Evolutionary conservation across 2,888 invertebrate species (phyloP).

Genomic region (Eristalinus sepulchralis): DNA sequence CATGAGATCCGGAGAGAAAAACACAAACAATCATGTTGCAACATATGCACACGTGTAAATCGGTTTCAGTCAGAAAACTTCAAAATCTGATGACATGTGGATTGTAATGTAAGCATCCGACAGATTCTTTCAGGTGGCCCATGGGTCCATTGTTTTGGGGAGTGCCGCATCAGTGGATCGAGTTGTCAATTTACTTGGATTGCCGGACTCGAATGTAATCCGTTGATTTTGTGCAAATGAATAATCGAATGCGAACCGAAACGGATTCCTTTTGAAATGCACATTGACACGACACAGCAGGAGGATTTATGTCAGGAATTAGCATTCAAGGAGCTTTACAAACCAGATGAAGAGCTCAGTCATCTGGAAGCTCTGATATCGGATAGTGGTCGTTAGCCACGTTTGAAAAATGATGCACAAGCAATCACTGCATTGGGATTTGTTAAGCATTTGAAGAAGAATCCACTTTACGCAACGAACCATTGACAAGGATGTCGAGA

Average conservation of each 20-base stretch:
- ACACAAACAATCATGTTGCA: not conserved
- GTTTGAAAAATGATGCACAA: too few relatives aligned
- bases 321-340: not conserved
- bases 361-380: not conserved
- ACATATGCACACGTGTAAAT: not conserved
- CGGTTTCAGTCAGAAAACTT: not conserved
- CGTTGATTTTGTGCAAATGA: not conserved
- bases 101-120: not conserved
- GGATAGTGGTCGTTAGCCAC: too few relatives aligned
- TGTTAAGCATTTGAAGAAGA: too few relatives aligned
- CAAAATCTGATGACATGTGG: not conserved
- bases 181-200: not conserved
- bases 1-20: not conserved
- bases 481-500: too few relatives aligned
- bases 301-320: not conserved
- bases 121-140: not conserved
- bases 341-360: not conserved
- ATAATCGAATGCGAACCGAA: not conserved
- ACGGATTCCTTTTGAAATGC: too few relatives aligned
- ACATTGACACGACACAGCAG: not conserved
- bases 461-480: too few relatives aligned
- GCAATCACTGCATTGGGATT: too few relatives aligned
- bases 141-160: not conserved
- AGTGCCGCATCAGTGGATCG: not conserved
- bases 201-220: not conserved